Evolutionary conservation across 2,888 invertebrate genomes (phyloP).

Genomic region (Andrena bicolor): DNA sequence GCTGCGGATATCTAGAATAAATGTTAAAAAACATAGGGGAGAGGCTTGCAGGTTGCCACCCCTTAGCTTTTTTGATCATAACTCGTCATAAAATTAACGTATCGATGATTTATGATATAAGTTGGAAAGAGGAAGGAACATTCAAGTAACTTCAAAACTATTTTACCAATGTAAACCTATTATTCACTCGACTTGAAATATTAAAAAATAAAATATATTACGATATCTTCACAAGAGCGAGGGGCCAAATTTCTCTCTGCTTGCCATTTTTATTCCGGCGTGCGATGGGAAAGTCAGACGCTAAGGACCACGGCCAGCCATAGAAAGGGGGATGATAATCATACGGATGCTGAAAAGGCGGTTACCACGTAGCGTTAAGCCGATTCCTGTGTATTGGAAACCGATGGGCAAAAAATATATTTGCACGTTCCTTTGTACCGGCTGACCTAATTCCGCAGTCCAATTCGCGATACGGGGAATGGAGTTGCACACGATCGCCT

Average conservation of each 20-base stretch:
- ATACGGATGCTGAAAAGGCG: slow-evolving; percentile 19
- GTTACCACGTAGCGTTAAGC: slow-evolving; percentile 16
- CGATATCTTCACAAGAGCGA: too few species aligned
- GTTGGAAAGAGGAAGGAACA: too few species aligned
- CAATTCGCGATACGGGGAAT: slow-evolving; percentile 52
- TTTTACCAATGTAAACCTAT: too few species aligned
- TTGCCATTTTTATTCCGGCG: background rate
- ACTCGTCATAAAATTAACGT: too few species aligned
- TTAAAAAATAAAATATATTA: too few species aligned
- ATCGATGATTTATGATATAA: too few species aligned
- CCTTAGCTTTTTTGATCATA: too few species aligned
- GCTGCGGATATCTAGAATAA: too few species aligned
- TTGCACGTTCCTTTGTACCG: slow-evolving; percentile 35
- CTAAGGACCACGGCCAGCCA: slow-evolving; percentile 2
- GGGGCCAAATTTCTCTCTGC: background rate
- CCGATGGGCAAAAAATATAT: slow-evolving; percentile 52
- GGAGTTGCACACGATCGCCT: slow-evolving; percentile 37
- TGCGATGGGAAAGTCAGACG: background rate
- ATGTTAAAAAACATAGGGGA: too few species aligned
- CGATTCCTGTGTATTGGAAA: slow-evolving; percentile 45
- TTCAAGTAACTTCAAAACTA: too few species aligned
- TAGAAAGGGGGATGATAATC: slow-evolving; percentile 14
- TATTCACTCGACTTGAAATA: too few species aligned
- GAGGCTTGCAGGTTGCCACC: too few species aligned
- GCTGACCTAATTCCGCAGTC: slow-evolving; percentile 54